Conservation (phyloP, 1,140 invertebrate species). For the Bradysia coprophila region DNA sequence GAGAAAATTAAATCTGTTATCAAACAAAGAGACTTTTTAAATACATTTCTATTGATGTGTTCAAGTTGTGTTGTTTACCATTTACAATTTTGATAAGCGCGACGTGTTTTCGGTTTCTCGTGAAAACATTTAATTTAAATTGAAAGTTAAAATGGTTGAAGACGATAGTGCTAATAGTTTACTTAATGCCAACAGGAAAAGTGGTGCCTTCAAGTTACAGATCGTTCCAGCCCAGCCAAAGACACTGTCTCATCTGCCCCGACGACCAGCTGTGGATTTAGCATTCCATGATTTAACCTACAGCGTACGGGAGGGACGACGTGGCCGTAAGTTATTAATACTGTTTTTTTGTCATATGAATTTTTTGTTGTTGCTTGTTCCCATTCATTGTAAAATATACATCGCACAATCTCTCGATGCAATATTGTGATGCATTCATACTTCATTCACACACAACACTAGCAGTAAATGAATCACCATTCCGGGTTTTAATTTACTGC, state of each 20-base stretch:
- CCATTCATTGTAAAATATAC: background rate
- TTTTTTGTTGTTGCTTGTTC: constrained; percentile 4
- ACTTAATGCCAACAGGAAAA: constrained; percentile 25
- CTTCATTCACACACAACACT: too few relatives aligned
- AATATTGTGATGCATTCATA: too few relatives aligned
- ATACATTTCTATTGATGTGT: too few relatives aligned
- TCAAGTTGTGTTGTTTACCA: background rate
- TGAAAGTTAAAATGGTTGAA: constrained; percentile 14
- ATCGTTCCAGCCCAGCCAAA: constrained; percentile 48
- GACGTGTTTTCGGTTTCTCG: background rate
- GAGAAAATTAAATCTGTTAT: too few relatives aligned
- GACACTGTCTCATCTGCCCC: constrained; percentile 62
- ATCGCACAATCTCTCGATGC: too few relatives aligned
- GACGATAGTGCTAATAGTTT: constrained; percentile 25
- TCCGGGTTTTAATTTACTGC: too few relatives aligned
- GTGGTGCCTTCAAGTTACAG: constrained; percentile 29
- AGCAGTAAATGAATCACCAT: too few relatives aligned
- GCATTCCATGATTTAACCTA: constrained; percentile 72
- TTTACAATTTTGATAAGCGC: background rate
- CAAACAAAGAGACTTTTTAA: background rate
- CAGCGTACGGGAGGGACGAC: constrained; percentile 61
- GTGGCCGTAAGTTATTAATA: constrained; percentile 49
- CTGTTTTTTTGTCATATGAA: constrained; percentile 1
- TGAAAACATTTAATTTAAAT: background rate
- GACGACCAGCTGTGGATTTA: constrained; percentile 70